phyloP scores from a whole-genome alignment of 2,888 invertebrate species.

The Conistra vaccinii region DNA sequence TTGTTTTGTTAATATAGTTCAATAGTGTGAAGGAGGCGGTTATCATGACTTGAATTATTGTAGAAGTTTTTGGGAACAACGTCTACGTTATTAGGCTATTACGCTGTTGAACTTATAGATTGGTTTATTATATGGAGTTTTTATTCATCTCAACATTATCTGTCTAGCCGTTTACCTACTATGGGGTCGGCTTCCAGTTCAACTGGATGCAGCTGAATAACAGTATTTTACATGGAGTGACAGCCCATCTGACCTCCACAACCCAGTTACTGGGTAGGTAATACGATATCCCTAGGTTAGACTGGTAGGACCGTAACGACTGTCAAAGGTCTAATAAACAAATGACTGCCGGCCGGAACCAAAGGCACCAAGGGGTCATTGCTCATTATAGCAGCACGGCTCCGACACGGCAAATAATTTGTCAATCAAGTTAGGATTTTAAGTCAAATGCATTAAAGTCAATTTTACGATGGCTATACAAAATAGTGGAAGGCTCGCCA shows the following conservation, averaged over 20 bases:
- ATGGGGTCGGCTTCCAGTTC: background rate
- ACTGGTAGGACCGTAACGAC: background rate
- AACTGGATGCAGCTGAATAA: background rate
- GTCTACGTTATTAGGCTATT: background rate
- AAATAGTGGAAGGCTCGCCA: no score
- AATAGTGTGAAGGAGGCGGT: conserved; percentile 22
- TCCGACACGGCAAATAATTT: no score
- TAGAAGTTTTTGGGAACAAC: background rate
- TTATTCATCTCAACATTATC: background rate
- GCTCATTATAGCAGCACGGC: no score
- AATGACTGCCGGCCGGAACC: no score
- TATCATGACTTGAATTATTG: conserved; percentile 28
- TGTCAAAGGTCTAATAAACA: background rate
- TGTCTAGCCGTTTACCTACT: background rate
- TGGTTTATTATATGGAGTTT: background rate
- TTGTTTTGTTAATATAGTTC: conserved; percentile 30
- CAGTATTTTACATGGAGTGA: background rate
- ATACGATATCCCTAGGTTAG: background rate
- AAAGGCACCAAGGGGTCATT: no score
- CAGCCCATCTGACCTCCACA: no score
- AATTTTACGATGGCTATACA: no score
- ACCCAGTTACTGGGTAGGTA: no score
- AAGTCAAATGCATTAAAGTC: no score
- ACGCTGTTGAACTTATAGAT: background rate
- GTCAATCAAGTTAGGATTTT: no score